Base-by-base conservation (phyloP, 1,140 invertebrate species). In the Polyergus mexicanus region DNA sequence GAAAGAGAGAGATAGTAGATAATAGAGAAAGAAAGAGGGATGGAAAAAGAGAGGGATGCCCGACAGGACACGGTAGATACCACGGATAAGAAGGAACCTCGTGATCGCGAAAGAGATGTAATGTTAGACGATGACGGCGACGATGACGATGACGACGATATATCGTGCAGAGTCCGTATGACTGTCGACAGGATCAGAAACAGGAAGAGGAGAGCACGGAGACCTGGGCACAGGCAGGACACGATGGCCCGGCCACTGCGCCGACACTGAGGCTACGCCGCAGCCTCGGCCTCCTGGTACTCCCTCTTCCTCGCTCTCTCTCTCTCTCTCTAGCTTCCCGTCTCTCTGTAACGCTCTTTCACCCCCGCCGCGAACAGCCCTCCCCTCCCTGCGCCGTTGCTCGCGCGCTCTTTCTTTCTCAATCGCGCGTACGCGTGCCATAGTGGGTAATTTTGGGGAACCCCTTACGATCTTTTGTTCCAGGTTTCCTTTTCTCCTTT, bases 171-270 rank as follows among this genome's bases (percentile, higher is more conserved):
- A 85, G 56, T 77, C 58, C 88, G 87, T 63, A 75, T 75, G 75
- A 76, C 87, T 86, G 71, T 68, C 84, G 88, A 86, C 72, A 84
- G 74, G 88, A 89, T 89, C 85, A 83, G 76, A 86, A 32, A 66
- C 72, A 72, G 77, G 74, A 56, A 87, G 72, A 87, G 78, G 74
- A 85, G 58, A 85, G 66, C 88, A 90, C 80, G 58, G 84, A 89
- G 87, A 90, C 84, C 86, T 90, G 86, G 90, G 90, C 93, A 91
- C 93, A 94, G 94, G 93, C 93, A 94, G 94, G 93, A 93, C 93
- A 93, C 93, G 93, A 93, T 94, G 93, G 94, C 94, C 94, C 94
- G 94, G 94, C 94, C 94, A 95, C 94, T 95, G 94, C 94, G 94
- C 94, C 94, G 94, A 93, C 94, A 95, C 94, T 95, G 94, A 95